Evolutionary conservation across 2,113 vertebrate species (phyloP), one percentile per base, ranked within the genome.

Genomic region (Pachypanchax playfairii): DNA sequence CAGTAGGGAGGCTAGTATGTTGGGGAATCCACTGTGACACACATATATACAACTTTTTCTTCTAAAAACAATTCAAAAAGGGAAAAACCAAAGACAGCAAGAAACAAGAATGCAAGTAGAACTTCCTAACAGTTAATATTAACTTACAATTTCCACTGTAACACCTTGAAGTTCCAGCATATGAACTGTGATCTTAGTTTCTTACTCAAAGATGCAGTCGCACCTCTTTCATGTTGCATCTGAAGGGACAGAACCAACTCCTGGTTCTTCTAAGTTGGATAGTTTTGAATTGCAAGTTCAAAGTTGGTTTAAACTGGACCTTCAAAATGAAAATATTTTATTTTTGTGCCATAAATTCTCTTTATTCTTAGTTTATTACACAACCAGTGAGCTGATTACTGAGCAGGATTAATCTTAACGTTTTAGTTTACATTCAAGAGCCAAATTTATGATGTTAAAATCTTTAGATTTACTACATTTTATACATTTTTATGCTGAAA

Each of bases 21-120:
- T 35, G 65, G 76, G 83, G 63, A 83, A 73, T 84, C 77, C 85
- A 88, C 78, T 75, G 71, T 83, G 79, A 88, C 70, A 86, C 56
- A 89, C 75, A 86, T 49, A 88, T 17, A 86, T 25, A 88, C 79
- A 78, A 39, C 35, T 41, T 17, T 49, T 50, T 28, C 0, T 28
- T 66, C 35, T 59, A 53, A 44, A 77, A 68, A 72, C 49, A 66
- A 11, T 35, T 26, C 57, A 20, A 26, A 46, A 57, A 60, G 26
- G 14, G 48, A 17, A 18, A 29, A 59, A 67, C 26, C 38, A 56
- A 33, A 26, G 43, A 44, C 36, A 78, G 5, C 64, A 17, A 67
- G 24, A 21, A 36, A 64, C 25, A 15, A 24, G 18, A 17, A 29
- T 58, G 39, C 38, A 66, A 18, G 33, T 20, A 57, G 25, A 5